Evolutionary conservation across 2,888 invertebrate species (phyloP), one percentile per base, ranked within the genome.

Genomic region (Oligia strigilis): DNA sequence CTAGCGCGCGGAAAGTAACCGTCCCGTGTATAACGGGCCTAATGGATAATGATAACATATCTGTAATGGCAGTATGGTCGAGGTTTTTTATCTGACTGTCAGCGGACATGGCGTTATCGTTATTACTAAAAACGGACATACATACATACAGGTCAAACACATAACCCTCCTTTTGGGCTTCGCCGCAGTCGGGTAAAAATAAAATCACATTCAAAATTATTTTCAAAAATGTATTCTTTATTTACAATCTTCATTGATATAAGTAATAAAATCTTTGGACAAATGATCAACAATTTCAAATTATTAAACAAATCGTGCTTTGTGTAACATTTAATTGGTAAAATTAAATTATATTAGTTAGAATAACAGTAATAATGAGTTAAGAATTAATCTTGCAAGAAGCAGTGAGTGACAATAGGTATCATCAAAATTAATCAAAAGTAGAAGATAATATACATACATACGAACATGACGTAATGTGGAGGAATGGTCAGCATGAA

Each of bases 161-260:
- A 40, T 40, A 40, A 40, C 40, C 40, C 40, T 40, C 40, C 40
- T 40, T 40, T 40, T 40, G 40, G 40, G 5, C 4, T 40, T 40
- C 40, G 40, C 40, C 40, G 5, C 40, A 40, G 5, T 40, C 4
- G 5, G 40, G 40, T n/a, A 43, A 17, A 66, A 85, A 85, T 66
- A 5, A 85, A 77, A 72, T 36, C 13, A 62, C 40, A 17, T 8
- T 4, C n/a, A 66, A 73, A 60, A 11, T 17, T 83, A 85, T 86
- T 86, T 85, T 80, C 73, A 75, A 82, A 89, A 85, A 74, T 78
- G 74, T 84, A 83, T 81, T 73, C 58, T 85, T 83, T 87, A 88
- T 89, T 88, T 88, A 87, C 90, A 90, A 73, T 80, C 89, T 88
- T 81, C 77, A 81, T 79, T 74, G 78, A 78, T 36, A 5, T 60